A percentile compares a stretch with the other conserved stretches of the same genome.
phyloP scores from a whole-genome alignment of 1,140 invertebrate genomes.

The Patella vulgata region DNA sequence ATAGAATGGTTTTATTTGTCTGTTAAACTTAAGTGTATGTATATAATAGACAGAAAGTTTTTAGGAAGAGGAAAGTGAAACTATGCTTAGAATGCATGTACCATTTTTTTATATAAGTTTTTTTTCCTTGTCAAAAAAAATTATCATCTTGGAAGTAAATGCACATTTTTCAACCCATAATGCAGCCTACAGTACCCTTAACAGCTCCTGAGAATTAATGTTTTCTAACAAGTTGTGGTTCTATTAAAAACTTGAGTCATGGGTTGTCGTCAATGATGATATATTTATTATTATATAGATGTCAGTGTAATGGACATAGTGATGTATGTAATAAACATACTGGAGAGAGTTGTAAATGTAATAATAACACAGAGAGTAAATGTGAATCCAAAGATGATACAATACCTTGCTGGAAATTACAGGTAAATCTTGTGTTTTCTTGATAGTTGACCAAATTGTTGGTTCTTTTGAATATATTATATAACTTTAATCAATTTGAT shows the following conservation, averaged over 20 bases:
- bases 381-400: slow-evolving; percentile 70
- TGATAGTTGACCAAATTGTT: too few relatives aligned
- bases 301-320: slow-evolving; percentile 94
- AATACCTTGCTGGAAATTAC: slow-evolving; percentile 79
- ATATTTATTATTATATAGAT: slow-evolving; percentile 64
- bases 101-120: not conserved
- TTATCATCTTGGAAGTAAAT: too few relatives aligned
- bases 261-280: too few relatives aligned
- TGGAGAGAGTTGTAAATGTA: slow-evolving; percentile 93
- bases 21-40: not conserved
- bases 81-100: too few relatives aligned
- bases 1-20: not conserved
- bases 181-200: too few relatives aligned
- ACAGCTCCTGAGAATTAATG: too few relatives aligned
- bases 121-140: not conserved
- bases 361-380: slow-evolving; percentile 93
- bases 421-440: slow-evolving; percentile 44
- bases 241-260: too few relatives aligned
- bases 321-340: slow-evolving; percentile 88
- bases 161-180: too few relatives aligned
- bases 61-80: not conserved
- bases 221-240: too few relatives aligned
- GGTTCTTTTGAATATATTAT: too few relatives aligned
- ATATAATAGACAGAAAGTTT: not conserved
- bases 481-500: too few relatives aligned